These are phyloP conservation scores for Equus quagga DNA, from an alignment of 2,113 vertebrate species.

Conservation along the genomic window DNA sequence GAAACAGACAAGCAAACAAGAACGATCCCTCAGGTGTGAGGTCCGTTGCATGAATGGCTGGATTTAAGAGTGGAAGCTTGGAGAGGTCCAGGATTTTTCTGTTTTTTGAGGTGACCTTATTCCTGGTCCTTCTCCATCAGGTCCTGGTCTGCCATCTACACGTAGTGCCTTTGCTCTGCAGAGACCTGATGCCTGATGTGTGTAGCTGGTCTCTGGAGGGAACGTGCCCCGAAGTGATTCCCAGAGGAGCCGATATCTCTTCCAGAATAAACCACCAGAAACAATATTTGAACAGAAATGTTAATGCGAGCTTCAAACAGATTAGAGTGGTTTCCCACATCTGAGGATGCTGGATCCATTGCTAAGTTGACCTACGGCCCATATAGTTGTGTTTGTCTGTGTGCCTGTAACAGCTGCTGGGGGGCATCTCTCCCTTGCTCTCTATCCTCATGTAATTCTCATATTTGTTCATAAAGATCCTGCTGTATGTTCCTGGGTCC, in stretches of 20 bases:
- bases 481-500: background rate
- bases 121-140: background rate
- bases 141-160: background rate
- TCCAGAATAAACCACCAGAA: background rate
- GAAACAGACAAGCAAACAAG: background rate
- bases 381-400: fast-evolving
- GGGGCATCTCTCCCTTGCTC: background rate
- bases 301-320: background rate
- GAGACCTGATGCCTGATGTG: background rate
- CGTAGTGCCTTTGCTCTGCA: background rate
- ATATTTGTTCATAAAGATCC: background rate
- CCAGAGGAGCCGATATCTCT: background rate
- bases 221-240: background rate
- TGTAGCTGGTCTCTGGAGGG: background rate
- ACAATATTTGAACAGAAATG: background rate
- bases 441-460: background rate
- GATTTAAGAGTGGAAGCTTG: background rate
- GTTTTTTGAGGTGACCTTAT: background rate
- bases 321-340: background rate
- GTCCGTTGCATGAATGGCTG: background rate
- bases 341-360: background rate
- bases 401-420: background rate
- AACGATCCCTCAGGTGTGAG: background rate
- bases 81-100: too few species aligned
- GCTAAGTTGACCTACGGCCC: background rate